Evolutionary conservation across 2,888 invertebrate species (phyloP).

Genomic region (Pilophorus perplexus): DNA sequence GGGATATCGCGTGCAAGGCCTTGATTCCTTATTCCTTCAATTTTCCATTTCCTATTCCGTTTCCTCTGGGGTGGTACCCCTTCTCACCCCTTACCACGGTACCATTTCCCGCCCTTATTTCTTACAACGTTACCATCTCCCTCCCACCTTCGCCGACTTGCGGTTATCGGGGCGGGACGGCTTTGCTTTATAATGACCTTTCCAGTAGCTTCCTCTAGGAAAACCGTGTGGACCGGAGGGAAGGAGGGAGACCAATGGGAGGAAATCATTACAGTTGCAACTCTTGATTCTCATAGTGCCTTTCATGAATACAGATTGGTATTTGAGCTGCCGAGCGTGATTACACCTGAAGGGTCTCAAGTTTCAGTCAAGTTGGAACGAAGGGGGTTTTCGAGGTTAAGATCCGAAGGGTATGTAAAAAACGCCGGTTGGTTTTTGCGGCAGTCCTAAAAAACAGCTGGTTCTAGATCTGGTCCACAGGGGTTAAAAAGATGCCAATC

Average conservation of each 20-base stretch:
- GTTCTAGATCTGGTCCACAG: too few species aligned
- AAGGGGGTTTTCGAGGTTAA: too few species aligned
- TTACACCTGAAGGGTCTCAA: conserved; percentile 3
- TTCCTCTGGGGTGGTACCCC: too few species aligned
- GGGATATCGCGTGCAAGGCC: conserved; percentile 23
- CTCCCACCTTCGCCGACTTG: background rate
- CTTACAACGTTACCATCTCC: too few species aligned
- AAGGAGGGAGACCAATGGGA: conserved; percentile 7
- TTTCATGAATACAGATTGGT: conserved; percentile 37
- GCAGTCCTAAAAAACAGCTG: too few species aligned
- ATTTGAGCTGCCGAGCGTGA: conserved; percentile 33
- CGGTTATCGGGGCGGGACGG: conserved; percentile 16
- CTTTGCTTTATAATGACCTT: conserved; percentile 31
- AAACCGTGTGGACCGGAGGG: too few species aligned
- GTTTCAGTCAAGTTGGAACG: background rate
- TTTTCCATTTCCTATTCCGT: conserved; percentile 34
- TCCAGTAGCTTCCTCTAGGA: background rate
- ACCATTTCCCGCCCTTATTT: too few species aligned
- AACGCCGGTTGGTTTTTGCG: too few species aligned
- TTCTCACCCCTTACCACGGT: too few species aligned
- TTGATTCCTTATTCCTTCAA: conserved; percentile 32
- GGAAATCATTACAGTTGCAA: conserved; percentile 34
- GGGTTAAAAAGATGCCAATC: too few species aligned
- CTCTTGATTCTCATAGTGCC: conserved; percentile 31
- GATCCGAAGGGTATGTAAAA: too few species aligned